phyloP scores from a whole-genome alignment of 2,797 vertebrate genomes.

The Pseudocheirus occidentalis region DNA sequence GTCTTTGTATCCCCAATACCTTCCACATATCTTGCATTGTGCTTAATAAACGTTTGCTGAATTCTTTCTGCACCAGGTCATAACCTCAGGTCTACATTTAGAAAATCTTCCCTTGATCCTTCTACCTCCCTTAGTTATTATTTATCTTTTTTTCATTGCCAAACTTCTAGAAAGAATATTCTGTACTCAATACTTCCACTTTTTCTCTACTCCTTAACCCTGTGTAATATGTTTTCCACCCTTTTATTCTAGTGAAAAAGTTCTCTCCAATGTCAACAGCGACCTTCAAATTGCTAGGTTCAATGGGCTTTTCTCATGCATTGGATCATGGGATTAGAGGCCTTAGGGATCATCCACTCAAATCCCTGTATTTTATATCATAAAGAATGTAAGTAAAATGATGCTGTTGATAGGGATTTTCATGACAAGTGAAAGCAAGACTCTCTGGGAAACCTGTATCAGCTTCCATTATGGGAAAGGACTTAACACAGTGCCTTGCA shows the following conservation, averaged over 20 bases:
- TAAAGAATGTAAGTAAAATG: neutral
- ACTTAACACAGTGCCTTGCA: neutral
- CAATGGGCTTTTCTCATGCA: neutral
- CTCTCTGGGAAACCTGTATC: neutral
- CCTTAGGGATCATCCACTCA: neutral
- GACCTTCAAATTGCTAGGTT: neutral
- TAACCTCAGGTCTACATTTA: neutral
- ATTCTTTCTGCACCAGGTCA: neutral
- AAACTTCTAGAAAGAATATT: neutral
- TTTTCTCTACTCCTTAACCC: neutral
- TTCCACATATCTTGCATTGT: neutral
- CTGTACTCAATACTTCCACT: neutral
- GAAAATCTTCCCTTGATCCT: neutral
- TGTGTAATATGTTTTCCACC: fast-evolving
- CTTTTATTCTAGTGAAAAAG: neutral
- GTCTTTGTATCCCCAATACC: neutral
- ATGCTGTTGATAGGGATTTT: neutral
- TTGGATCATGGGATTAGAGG: too few species aligned
- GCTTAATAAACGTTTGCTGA: neutral
- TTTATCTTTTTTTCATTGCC: neutral
- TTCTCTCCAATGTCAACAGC: neutral
- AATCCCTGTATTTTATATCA: neutral
- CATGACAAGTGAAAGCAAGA: neutral
- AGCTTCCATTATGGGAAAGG: neutral
- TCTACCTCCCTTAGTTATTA: neutral